Evolutionary conservation across 2,797 vertebrate genomes (phyloP).

Genomic region (Melanotaenia parkinsoni): DNA sequence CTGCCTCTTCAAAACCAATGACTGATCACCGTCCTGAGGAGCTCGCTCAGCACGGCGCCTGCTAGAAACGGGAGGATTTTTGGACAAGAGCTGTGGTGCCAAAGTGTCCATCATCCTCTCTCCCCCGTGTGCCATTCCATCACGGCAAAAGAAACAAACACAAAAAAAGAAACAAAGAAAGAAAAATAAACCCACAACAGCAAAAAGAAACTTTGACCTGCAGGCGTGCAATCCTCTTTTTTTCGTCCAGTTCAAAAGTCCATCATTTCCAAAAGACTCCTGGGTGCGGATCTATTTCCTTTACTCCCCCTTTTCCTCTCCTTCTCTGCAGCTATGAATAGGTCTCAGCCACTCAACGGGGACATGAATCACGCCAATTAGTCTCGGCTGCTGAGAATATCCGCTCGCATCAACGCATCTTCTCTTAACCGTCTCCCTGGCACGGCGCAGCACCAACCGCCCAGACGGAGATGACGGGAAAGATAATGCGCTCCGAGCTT

Average conservation of each 20-base stretch:
- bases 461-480: constrained; percentile 74
- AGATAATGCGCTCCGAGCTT: constrained; percentile 78
- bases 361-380: constrained; percentile 75
- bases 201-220: constrained; percentile 71
- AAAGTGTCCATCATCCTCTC: constrained; percentile 74
- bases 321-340: constrained; percentile 30
- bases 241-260: constrained; percentile 32
- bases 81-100: constrained; percentile 60
- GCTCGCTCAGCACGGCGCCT: constrained; percentile 71
- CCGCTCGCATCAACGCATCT: constrained; percentile 44
- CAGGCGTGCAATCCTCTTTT: constrained; percentile 30
- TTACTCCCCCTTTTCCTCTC: constrained; percentile 45
- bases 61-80: constrained; percentile 46
- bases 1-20: constrained; percentile 76
- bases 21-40: constrained; percentile 70
- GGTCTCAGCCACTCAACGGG: constrained; percentile 65
- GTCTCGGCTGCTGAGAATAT: constrained; percentile 62
- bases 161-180: neutral
- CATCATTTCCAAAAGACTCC: constrained; percentile 53
- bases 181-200: constrained; percentile 2
- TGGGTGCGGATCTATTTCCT: constrained; percentile 37
- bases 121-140: constrained; percentile 67
- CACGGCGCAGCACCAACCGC: constrained; percentile 59
- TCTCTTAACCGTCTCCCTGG: constrained; percentile 51
- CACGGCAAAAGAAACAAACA: constrained; percentile 17